Conservation (phyloP, 2,797 vertebrate species). For the Leptodactylus fallax region DNA sequence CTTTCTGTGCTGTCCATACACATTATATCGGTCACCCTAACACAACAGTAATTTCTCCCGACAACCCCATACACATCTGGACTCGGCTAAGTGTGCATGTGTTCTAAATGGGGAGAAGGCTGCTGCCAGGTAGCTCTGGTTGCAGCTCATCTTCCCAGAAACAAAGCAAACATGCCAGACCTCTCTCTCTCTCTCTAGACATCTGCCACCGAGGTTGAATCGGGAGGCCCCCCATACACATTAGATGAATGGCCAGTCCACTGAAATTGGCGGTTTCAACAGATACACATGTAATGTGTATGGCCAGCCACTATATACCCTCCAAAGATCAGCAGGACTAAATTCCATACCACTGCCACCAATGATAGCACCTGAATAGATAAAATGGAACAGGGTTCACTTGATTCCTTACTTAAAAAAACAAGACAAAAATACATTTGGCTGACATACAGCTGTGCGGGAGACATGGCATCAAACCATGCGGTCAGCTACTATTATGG, state of each 20-base stretch:
- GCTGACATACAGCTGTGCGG: slow-evolving; percentile 4
- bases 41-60: too few species aligned
- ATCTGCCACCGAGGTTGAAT: too few species aligned
- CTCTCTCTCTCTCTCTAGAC: too few species aligned
- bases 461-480: slow-evolving; percentile 8
- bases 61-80: too few species aligned
- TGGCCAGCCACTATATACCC: neutral
- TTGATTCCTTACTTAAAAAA: neutral
- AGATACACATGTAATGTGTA: neutral
- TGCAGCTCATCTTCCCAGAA: too few species aligned
- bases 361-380: slow-evolving; percentile 53
- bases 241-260: neutral
- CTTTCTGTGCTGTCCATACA: neutral
- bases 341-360: slow-evolving; percentile 48
- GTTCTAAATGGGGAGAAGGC: too few species aligned
- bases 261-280: too few species aligned
- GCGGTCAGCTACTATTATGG: neutral
- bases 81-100: too few species aligned
- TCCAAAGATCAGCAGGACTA: slow-evolving; percentile 35
- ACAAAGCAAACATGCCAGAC: too few species aligned
- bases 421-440: neutral
- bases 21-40: too few species aligned
- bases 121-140: too few species aligned
- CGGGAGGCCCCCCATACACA: neutral
- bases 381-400: neutral